Conservation (phyloP, 2,113 vertebrate species). For the Megaceryle torquata region DNA sequence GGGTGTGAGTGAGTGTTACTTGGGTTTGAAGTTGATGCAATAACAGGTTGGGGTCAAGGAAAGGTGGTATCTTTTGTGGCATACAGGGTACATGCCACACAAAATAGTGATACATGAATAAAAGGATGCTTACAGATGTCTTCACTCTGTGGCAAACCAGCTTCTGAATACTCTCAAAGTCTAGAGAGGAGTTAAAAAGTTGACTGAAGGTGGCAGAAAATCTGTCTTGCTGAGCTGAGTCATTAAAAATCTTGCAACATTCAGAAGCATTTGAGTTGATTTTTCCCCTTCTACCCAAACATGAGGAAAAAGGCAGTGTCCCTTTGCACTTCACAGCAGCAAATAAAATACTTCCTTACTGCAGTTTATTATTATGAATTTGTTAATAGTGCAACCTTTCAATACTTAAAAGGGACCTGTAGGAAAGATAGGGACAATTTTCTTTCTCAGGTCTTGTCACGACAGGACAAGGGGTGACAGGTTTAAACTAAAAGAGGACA, state of each 20-base stretch:
- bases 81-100: rapidly evolving
- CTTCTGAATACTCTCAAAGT: neutral
- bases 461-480: neutral
- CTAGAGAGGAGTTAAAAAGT: neutral
- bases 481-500: neutral
- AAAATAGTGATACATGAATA: neutral
- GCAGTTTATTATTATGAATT: neutral
- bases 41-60: neutral
- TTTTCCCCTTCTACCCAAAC: neutral
- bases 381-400: neutral
- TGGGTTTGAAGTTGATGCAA: neutral
- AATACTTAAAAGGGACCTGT: neutral
- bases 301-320: neutral
- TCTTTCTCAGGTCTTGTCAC: neutral
- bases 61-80: neutral
- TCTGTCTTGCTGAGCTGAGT: neutral
- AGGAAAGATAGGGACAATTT: neutral
- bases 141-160: neutral
- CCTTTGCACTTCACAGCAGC: neutral
- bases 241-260: neutral
- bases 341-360: neutral
- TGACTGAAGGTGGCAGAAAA: neutral
- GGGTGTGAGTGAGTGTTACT: neutral
- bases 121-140: neutral
- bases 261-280: neutral